Evolutionary conservation across 2,113 vertebrate genomes (phyloP), one percentile per base, ranked within the genome.

Genomic region (Tympanuchus pallidicinctus): DNA sequence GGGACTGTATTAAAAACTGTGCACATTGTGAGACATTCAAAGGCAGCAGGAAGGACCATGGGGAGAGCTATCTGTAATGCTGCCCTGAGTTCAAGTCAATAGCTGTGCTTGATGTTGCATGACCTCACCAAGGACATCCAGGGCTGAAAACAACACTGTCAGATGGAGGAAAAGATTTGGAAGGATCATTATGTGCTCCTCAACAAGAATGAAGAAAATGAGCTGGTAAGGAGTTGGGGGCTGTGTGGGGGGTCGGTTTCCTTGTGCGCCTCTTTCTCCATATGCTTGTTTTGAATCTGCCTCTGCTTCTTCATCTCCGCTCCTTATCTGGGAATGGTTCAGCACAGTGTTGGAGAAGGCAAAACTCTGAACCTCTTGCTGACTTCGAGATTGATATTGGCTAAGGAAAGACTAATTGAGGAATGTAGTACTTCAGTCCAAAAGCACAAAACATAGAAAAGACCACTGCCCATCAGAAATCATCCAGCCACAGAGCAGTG

Each of bases 161-260:
- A 36, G 42, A 97, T 97, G 97, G 96, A 94, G 52, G 63, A 72
- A 34, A 79, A 72, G n/a, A 21, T 40, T 11, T 61, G 63, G 70
- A 83, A 88, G 28, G 80, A 88, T 27, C 97, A 95, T 8, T 80
- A 21, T 67, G 89, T 67, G 66, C 66, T 97, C 83, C 97, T 98
- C 77, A 98, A 96, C 57, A 67, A 90, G 48, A 96, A 88, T 70
- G 96, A 97, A 43, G 97, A 97, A 65, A 95, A 97, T 16, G 97
- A 98, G 52, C 78, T 97, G 97, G 97, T 97, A 96, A 96, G 96
- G 82, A 80, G 14, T 11, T 2, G 21, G 66, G 66, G 22, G 27
- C 13, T 0, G 1, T 0, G 4, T 21, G 78, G 66, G n/a, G 36
- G 40, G 67, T 75, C 40, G 24, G 17, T 17, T 38, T 36, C 61